Evolutionary conservation across 2,888 invertebrate species (phyloP), one percentile per base, ranked within the genome.

Genomic region (Standfussiana lucernea): DNA sequence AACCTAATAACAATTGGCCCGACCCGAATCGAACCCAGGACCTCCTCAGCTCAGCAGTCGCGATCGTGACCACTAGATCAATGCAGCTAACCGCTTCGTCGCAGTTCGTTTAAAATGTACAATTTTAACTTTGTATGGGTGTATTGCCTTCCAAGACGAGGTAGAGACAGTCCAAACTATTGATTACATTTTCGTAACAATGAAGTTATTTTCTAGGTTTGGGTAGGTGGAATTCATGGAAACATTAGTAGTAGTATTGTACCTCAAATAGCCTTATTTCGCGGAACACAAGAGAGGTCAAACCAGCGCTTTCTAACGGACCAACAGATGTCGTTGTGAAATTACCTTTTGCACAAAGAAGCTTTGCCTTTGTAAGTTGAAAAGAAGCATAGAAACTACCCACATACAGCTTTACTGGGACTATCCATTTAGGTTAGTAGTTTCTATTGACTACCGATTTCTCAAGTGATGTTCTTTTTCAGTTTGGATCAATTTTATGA

Each of bases 341-440:
- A 76, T 85, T 87, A 85, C 85, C 67, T 73, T 65, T 86, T 64
- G 70, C 40, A 50, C 73, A 61, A 75, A 84, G 56, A 72, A 76
- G 69, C 67, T 80, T 85, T 82, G 72, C 76, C 67, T 84, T 72
- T 42, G 65, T 65, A 28, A 13, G 62, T 65, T 50, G 13, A 61
- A 61, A 62, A 72, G 21, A 79, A 68, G 66, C 13, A 37, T 37
- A 64, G 24, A 74, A 74, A 61, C 65, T 75, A 32, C 72, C 67
- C 50, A 86, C 77, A 67, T 50, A 53, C 0, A 24, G 40, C 42
- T 37, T 81, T 66, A 53, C 32, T 24, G 37, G 13, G 28, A 24
- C 35, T 61, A 53, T 74, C 42, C 50, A 56, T 66, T 75, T 45
- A 53, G 24, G 28, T 50, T 15, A 50, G 50, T 50, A 28, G 18